Evolutionary conservation across 1,140 invertebrate species (phyloP).

Genomic region (Sarcophaga bullata): DNA sequence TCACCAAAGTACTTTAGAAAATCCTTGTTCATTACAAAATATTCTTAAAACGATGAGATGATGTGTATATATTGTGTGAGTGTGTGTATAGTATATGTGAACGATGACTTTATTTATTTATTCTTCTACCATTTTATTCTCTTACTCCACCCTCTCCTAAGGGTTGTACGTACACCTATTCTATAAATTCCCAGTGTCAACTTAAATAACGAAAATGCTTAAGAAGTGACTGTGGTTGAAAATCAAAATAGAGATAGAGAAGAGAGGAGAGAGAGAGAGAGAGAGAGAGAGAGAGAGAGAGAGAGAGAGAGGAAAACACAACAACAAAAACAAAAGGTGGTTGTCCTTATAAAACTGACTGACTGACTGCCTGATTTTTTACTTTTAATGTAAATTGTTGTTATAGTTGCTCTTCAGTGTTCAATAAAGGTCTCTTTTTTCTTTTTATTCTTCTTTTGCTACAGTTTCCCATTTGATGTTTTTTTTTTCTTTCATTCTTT

Average conservation of each 20-base stretch:
- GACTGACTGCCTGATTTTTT: constrained; percentile 5
- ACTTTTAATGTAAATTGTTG: background rate
- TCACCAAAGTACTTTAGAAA: constrained; percentile 5
- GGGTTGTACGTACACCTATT: background rate
- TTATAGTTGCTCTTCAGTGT: background rate
- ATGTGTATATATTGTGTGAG: background rate
- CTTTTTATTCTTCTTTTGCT: background rate
- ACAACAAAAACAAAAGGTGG: background rate
- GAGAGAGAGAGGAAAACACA: too few species aligned
- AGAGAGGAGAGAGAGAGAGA: too few species aligned
- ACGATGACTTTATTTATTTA: too few species aligned
- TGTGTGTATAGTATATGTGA: background rate
- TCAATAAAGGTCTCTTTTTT: background rate
- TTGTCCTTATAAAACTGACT: constrained; percentile 23
- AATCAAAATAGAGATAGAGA: too few species aligned
- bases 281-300: too few species aligned
- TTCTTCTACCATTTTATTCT: background rate
- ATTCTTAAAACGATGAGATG: background rate
- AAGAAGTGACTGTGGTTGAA: background rate
- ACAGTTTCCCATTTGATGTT: background rate
- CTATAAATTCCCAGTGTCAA: constrained; percentile 37
- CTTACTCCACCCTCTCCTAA: constrained; percentile 17
- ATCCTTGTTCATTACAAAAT: background rate
- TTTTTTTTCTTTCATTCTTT: background rate
- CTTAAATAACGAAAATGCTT: constrained; percentile 32